phyloP scores from a whole-genome alignment of 2,888 invertebrate species.

The Pteria penguin region DNA sequence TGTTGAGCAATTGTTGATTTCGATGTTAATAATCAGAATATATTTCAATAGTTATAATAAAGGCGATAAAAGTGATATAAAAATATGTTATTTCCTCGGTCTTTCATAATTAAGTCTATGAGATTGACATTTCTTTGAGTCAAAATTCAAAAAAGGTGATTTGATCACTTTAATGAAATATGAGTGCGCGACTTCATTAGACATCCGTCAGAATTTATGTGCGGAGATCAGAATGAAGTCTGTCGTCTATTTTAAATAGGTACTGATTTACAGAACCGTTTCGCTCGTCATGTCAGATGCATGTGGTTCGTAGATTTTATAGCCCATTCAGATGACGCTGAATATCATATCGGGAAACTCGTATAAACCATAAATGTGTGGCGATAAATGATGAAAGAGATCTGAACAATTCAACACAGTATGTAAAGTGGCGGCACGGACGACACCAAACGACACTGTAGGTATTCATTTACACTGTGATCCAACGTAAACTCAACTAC shows the following conservation, averaged over 20 bases:
- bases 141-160: too few species aligned
- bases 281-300: slow-evolving; percentile 6
- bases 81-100: too few species aligned
- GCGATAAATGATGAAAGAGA: not conserved
- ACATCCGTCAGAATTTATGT: too few species aligned
- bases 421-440: not conserved
- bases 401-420: not conserved
- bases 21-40: too few species aligned
- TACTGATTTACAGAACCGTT: slow-evolving; percentile 14
- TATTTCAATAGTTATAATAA: too few species aligned
- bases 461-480: not conserved
- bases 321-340: not conserved
- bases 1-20: too few species aligned
- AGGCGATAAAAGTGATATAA: too few species aligned
- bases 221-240: not conserved
- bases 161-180: too few species aligned
- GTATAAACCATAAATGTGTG: not conserved
- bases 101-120: too few species aligned
- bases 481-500: not conserved
- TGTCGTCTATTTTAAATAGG: not conserved
- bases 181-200: too few species aligned
- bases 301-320: slow-evolving; percentile 4
- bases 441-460: not conserved
- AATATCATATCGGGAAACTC: not conserved
- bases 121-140: too few species aligned